These are phyloP conservation scores for Willisornis vidua DNA, from an alignment of 2,113 vertebrate genomes.

Conservation along the genomic window DNA sequence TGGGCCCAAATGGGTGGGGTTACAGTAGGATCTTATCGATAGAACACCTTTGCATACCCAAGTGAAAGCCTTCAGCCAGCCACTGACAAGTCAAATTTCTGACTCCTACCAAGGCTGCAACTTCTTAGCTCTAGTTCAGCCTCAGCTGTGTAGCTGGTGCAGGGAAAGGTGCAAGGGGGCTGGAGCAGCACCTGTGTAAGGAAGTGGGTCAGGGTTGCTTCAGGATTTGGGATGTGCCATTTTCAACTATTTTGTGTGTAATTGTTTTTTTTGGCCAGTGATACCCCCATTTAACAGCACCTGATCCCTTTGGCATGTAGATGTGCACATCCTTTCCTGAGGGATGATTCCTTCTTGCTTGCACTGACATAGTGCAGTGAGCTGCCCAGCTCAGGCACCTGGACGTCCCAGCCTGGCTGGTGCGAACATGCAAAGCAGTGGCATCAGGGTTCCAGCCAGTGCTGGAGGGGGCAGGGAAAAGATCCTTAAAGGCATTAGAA, in stretches of 20 bases:
- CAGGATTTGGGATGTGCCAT: background rate
- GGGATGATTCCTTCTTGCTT: background rate
- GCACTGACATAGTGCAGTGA: accelerated
- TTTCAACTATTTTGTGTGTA: background rate
- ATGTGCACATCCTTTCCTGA: accelerated
- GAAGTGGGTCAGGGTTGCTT: accelerated
- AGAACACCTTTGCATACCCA: accelerated
- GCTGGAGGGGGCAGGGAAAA: background rate
- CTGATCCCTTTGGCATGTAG: background rate
- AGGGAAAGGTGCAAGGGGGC: accelerated
- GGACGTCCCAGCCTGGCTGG: background rate
- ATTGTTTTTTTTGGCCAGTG: background rate
- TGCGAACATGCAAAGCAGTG: accelerated
- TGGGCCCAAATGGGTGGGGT: accelerated
- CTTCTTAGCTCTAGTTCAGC: accelerated
- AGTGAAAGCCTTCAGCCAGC: accelerated
- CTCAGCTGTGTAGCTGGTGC: too few relatives aligned
- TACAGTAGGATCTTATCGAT: accelerated
- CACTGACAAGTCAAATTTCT: accelerated
- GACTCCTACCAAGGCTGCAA: accelerated
- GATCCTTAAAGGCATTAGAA: background rate
- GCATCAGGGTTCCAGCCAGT: background rate
- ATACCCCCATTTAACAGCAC: background rate
- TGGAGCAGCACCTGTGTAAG: background rate
- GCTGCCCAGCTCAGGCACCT: background rate